Conservation (phyloP, 2,797 vertebrate genomes). For the Myiotriccus ornatus region DNA sequence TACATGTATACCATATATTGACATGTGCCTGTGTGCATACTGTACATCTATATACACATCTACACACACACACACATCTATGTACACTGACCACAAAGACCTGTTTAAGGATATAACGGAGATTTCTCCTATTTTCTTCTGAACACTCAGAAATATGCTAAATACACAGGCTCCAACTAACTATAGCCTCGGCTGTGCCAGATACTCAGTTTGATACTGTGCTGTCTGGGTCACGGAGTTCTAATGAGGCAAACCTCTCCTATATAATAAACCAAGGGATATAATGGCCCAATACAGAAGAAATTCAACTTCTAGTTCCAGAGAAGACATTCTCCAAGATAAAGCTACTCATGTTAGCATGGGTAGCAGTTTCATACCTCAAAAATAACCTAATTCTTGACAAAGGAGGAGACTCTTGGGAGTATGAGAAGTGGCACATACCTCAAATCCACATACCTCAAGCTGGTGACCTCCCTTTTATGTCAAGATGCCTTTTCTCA, state of each 20-base stretch:
- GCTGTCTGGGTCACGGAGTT: neutral
- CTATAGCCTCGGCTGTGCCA: neutral
- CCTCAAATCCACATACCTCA: neutral
- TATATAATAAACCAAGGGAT: neutral
- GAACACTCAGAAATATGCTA: neutral
- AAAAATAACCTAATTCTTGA: neutral
- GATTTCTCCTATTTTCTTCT: neutral
- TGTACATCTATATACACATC: neutral
- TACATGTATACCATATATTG: neutral
- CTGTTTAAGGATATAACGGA: neutral
- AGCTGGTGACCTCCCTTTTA: neutral
- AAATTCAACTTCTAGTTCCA: neutral
- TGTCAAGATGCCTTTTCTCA: neutral
- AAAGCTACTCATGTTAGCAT: neutral
- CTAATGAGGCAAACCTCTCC: neutral
- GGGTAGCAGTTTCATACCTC: neutral
- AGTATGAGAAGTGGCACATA: conserved; percentile 8
- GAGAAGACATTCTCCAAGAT: neutral
- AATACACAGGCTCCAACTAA: neutral
- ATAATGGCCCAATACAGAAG: neutral
- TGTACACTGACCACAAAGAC: neutral
- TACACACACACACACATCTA: neutral
- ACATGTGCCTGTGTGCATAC: neutral
- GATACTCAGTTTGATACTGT: neutral
- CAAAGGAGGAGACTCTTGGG: neutral